These are phyloP conservation scores for Salticus scenicus DNA, from an alignment of 2,888 invertebrate species.

Conservation along the genomic window DNA sequence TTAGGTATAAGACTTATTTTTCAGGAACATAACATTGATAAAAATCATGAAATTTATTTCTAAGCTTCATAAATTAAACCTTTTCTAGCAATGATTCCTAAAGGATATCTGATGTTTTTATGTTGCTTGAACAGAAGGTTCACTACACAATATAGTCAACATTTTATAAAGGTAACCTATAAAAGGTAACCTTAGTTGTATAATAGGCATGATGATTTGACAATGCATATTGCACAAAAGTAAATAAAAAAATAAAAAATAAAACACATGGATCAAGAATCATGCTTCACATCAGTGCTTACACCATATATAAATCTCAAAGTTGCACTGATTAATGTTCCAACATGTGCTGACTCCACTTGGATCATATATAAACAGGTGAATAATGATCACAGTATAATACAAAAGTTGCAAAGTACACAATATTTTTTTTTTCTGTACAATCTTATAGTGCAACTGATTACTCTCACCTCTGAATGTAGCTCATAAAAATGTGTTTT, in stretches of 20 bases:
- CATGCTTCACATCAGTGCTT: conserved; percentile 6
- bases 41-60: no score
- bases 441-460: conserved; percentile 31
- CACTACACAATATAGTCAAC: background rate
- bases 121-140: no score
- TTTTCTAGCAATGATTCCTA: no score
- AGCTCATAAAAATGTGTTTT: conserved; percentile 68
- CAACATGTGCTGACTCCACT: background rate
- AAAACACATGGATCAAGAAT: background rate
- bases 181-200: background rate
- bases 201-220: background rate
- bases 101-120: no score
- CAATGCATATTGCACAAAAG: conserved; percentile 6
- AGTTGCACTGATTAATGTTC: background rate
- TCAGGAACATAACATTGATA: no score
- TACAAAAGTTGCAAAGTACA: conserved; percentile 38
- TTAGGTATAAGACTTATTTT: no score
- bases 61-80: no score
- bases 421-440: conserved; percentile 17
- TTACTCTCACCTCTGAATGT: conserved; percentile 64
- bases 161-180: background rate
- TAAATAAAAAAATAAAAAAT: background rate
- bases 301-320: background rate
- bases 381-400: conserved; percentile 30
- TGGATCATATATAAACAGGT: conserved; percentile 1